Percentiles rank a stretch among this genome's conserved stretches.
Evolutionary conservation across 2,113 vertebrate species (phyloP).

Genomic region (Rhabdomys dilectus): DNA sequence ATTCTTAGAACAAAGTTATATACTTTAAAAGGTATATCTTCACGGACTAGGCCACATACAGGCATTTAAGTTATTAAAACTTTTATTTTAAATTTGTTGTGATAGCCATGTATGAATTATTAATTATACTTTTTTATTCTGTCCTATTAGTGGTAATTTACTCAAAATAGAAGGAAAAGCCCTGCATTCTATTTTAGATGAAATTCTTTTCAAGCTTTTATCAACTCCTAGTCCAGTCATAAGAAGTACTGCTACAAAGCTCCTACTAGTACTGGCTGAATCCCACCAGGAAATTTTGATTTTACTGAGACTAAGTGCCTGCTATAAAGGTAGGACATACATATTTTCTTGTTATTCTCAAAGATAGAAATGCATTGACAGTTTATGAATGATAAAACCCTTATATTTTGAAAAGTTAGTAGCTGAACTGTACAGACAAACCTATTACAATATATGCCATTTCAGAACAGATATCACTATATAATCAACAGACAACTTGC

Average conservation of each 20-base stretch:
- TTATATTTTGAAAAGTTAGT: conserved; percentile 32
- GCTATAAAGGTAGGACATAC: conserved; percentile 91
- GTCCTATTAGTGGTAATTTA: conserved; percentile 87
- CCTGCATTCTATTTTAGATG: conserved; percentile 91
- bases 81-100: conserved; percentile 61
- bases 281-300: conserved; percentile 85
- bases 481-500: background rate
- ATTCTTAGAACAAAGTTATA: conserved; percentile 32
- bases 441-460: background rate
- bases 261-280: conserved; percentile 89
- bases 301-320: conserved; percentile 86
- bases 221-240: conserved; percentile 89
- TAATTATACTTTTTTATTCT: conserved; percentile 55
- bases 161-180: conserved; percentile 85
- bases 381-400: conserved; percentile 45
- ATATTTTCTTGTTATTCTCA: conserved; percentile 69
- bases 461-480: conserved; percentile 27
- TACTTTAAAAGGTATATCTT: conserved; percentile 38
- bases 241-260: conserved; percentile 89
- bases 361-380: conserved; percentile 53
- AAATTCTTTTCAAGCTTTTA: conserved; percentile 93
- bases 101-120: conserved; percentile 23
- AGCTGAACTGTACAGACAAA: conserved; percentile 32
- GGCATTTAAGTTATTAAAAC: conserved; percentile 20
- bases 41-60: background rate